Conservation (phyloP, 1,140 invertebrate species). For the Lepidostoma basale region DNA sequence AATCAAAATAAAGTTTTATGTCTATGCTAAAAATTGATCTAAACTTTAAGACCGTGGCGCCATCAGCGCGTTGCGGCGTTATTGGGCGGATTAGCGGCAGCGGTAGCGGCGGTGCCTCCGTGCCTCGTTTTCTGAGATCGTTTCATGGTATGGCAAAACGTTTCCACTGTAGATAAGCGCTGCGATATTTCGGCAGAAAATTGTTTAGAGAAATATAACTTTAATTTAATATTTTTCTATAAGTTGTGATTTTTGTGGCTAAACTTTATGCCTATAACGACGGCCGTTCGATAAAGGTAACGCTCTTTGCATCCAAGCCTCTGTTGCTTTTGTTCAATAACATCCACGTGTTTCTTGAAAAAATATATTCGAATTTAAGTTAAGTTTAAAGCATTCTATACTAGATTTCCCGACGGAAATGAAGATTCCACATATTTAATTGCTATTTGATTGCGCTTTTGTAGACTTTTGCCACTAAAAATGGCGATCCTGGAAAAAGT, state of each 20-base stretch:
- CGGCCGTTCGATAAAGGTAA: conserved; percentile 37
- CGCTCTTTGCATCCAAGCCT: conserved; percentile 37
- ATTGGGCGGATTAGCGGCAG: not conserved
- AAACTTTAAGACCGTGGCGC: not conserved
- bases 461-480: conserved; percentile 15
- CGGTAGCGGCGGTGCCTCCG: conserved; percentile 26
- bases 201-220: not conserved
- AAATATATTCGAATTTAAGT: not conserved
- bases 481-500: conserved; percentile 41
- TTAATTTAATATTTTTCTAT: not conserved
- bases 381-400: not conserved
- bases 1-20: conserved; percentile 2
- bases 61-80: conserved; percentile 13
- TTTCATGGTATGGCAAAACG: conserved; percentile 22
- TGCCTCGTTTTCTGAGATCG: conserved; percentile 9
- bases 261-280: not conserved
- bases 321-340: conserved; percentile 42
- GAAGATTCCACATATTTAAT: not conserved
- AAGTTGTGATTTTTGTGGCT: not conserved
- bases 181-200: conserved; percentile 1
- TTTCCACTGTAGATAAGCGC: conserved; percentile 1
- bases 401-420: not conserved
- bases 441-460: not conserved
- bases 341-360: conserved; percentile 35
- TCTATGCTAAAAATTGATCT: conserved; percentile 38